Evolutionary conservation across 2,113 vertebrate species (phyloP), one percentile per base, ranked within the genome.

Genomic region (Boulengeromyrus knoepffleri): DNA sequence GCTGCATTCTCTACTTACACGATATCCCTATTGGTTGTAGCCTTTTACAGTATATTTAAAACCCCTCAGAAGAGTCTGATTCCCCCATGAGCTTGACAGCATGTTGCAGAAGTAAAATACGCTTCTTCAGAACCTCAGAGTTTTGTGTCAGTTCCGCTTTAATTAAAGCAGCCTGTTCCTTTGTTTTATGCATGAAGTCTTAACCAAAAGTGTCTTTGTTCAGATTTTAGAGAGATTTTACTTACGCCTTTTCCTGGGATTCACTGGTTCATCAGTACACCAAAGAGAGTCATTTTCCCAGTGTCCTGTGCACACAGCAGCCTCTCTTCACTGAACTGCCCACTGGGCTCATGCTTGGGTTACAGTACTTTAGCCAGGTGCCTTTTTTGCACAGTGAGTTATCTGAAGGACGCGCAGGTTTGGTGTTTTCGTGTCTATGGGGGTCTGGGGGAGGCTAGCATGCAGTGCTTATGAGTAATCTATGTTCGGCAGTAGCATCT

Each of bases 261-360:
- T 84, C 80, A 46, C 42, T 84, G 17, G 39, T 83, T 24, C 46
- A 9, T 47, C 8, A 24, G 3, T n/a, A 47, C 83, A 85, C 83
- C 83, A 85, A 85, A 85, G 83, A 85, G 21, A 85, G 83, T 85
- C 7, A 85, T 47, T 85, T 85, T 85, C 6, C 45, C 83, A 85
- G 39, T 19, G 83, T 85, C 45, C 42, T 21, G 9, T 47, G 45
- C 83, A 47, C 15, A 47, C 42, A n/a, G 17, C 42, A 24, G 15
- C 15, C 21, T 47, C 21, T 45, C 19, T 8, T 21, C 80, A 47
- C 15, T 19, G 36, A n/a, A 84, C 42, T 47, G 80, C 74, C 19
- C 42, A 1, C 31, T 15, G 77, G 39, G 8, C 17, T 85, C 74
- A 19, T 31, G 39, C 17, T n/a, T 85, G 83, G 24, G 45, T n/a